Evolutionary conservation across 2,797 vertebrate species (phyloP), one percentile per base, ranked within the genome.

Genomic region (Ctenopoma kingsleyae): DNA sequence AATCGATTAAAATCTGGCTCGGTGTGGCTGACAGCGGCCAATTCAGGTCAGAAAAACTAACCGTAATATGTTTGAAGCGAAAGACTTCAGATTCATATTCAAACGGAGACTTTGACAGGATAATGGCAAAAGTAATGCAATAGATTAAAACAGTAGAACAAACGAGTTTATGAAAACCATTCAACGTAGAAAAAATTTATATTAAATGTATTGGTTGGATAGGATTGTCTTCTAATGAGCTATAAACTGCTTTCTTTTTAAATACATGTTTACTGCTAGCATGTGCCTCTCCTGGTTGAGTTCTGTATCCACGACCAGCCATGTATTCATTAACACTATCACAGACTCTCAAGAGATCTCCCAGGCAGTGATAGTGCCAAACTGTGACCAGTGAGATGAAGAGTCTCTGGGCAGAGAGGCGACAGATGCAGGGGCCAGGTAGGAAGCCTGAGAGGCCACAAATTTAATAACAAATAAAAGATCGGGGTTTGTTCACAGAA

Each of bases 381-480:
- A 47, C 44, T 43, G 38, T 19, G 32, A 16, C 16, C 13, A 5
- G 43, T 47, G 9, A 67, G 15, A 5, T 25, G 53, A 56, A 44
- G 19, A 64, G 30, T 23, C 15, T 57, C 2, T 60, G 50, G 58
- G 17, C 47, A 74, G 46, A 22, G 52, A 30, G 16, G 9, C 25
- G 19, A 43, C 8, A 19, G 10, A 71, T 66, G 30, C 59, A 48
- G 41, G 49, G 68, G 4, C 49, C 54, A 71, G 49, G 8, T 44
- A 59, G 56, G 49, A 55, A 61, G 61, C 23, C 11, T 20, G 43
- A 44, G 22, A 79, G 55, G 48, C 43, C 32, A n/a, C 32, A 71
- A 13, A 71, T 72, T 56, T 63, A 53, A 75, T 79, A 65, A 72
- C 22, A 54, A 57, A 60, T 40, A 55, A 66, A 56, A 54, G 12